A percentile compares a stretch with the other conserved stretches of the same genome.
Evolutionary conservation across 2,113 vertebrate genomes (phyloP).

Genomic region (Pristiophorus japonicus): DNA sequence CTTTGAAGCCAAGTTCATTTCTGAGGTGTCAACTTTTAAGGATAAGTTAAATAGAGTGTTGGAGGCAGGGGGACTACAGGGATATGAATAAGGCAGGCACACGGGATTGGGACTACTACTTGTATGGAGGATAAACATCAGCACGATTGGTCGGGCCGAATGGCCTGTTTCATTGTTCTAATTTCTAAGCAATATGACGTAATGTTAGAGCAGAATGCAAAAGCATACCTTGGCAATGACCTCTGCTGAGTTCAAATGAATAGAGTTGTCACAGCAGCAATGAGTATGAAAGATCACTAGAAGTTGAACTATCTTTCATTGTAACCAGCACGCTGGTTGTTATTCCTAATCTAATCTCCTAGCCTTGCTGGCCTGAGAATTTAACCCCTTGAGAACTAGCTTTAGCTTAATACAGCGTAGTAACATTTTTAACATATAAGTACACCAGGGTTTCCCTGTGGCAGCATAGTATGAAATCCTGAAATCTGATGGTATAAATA

Average conservation of each 20-base stretch:
- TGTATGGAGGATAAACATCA: not conserved
- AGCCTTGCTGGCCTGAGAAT: not conserved
- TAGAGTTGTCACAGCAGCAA: not conserved
- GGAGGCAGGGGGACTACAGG: not conserved
- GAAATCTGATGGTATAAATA: not conserved
- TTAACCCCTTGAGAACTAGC: not conserved
- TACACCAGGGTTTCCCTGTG: not conserved
- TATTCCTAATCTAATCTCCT: not conserved
- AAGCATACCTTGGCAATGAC: not conserved
- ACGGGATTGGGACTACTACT: too few species aligned
- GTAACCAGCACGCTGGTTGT: not conserved
- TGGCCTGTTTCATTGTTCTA: not conserved
- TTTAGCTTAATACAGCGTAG: not conserved
- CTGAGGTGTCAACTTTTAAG: not conserved
- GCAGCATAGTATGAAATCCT: not conserved
- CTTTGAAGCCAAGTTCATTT: conserved; percentile 1
- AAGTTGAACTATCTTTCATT: not conserved
- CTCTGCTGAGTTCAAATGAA: not conserved
- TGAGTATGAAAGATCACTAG: not conserved
- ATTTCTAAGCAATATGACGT: not conserved
- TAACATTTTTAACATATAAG: not conserved
- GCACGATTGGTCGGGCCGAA: not conserved
- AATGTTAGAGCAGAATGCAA: not conserved
- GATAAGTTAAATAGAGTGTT: not conserved
- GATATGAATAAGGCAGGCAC: too few species aligned